phyloP scores from a whole-genome alignment of 2,888 invertebrate species.

The Stenoptilia bipunctidactyla region DNA sequence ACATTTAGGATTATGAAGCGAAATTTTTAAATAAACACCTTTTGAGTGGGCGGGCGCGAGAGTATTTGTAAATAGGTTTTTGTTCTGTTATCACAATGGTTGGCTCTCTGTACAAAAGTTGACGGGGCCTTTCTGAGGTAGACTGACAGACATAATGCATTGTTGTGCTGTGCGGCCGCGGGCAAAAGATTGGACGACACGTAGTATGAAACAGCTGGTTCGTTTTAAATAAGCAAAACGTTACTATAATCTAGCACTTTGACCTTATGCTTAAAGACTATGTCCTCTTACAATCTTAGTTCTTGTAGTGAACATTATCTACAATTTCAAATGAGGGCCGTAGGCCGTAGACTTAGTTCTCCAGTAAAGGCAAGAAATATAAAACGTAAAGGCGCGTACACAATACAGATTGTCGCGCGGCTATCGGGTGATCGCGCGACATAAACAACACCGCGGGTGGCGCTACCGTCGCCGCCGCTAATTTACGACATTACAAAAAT shows the following conservation, averaged over 20 bases:
- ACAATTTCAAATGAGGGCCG: constrained; percentile 16
- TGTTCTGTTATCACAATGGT: constrained; percentile 44
- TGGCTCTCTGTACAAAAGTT: constrained; percentile 26
- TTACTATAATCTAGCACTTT: no score
- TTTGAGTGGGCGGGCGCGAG: constrained; percentile 66
- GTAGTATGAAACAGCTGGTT: no score
- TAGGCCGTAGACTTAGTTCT: neutral
- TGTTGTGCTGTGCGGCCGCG: constrained; percentile 12
- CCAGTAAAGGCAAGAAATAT: constrained; percentile 30
- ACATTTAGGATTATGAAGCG: constrained; percentile 48
- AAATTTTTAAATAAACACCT: constrained; percentile 69
- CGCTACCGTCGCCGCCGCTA: constrained; percentile 37
- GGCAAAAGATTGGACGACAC: no score
- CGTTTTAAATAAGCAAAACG: no score
- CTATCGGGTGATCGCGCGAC: constrained; percentile 45
- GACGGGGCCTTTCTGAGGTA: constrained; percentile 16
- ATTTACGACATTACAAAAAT: constrained; percentile 47
- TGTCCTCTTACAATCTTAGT: no score
- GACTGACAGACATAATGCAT: constrained; percentile 11
- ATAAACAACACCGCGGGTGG: constrained; percentile 62
- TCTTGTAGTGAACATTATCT: no score
- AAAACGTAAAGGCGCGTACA: constrained; percentile 44
- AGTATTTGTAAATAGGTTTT: constrained; percentile 68
- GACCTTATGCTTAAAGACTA: no score
- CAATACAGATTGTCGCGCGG: constrained; percentile 24